Evolutionary conservation across 2,888 invertebrate genomes (phyloP).

Genomic region (Coelogynopora nodosa): DNA sequence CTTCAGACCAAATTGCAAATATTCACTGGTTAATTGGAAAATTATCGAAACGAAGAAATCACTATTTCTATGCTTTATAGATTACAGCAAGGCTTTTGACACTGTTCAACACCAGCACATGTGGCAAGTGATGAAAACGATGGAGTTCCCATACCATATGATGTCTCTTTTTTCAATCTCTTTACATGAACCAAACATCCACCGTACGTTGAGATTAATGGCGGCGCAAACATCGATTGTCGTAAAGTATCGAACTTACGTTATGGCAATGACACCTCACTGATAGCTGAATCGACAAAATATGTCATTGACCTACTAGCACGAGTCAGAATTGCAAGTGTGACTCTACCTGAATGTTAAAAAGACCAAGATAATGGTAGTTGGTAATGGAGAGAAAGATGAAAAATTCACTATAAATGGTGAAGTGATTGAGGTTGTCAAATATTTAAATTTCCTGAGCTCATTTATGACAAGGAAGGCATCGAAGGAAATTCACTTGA

Average conservation of each 20-base stretch:
- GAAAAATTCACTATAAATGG: neutral
- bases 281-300: neutral
- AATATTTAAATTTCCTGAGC: neutral
- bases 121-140: too few species aligned
- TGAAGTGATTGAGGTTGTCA: neutral
- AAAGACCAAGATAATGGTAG: neutral
- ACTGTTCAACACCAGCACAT: too few species aligned
- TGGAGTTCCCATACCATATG: neutral
- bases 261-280: neutral
- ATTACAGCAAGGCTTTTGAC: too few species aligned
- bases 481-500: too few species aligned
- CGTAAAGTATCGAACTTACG: neutral
- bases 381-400: neutral
- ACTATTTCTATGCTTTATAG: too few species aligned
- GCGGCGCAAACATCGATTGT: neutral
- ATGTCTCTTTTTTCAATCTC: too few species aligned
- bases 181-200: too few species aligned
- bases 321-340: neutral
- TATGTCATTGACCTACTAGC: neutral
- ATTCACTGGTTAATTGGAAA: too few species aligned
- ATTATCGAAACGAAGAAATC: too few species aligned
- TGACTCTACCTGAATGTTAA: neutral
- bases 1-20: too few species aligned
- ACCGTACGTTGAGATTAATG: neutral
- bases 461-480: neutral